Evolutionary conservation across 2,113 vertebrate species (phyloP), one percentile per base, ranked within the genome.

Genomic region (Cyanoramphus novaezelandiae): DNA sequence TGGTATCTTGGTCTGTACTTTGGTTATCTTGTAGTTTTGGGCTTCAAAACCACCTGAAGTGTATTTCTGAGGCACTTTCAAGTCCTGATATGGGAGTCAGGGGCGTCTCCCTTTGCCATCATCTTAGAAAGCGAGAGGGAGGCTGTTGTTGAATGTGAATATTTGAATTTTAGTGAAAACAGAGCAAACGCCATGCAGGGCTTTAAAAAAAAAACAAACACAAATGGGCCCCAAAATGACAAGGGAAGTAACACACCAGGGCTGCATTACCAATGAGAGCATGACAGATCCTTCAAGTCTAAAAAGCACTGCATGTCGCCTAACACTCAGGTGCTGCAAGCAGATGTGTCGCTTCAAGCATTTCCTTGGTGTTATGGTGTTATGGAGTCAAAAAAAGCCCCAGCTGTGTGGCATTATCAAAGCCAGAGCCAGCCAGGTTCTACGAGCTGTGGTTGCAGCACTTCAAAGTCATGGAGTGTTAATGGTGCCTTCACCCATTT

Each of bases 121-220:
- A 9, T 31, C 23, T 23, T 46, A 3, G 1, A 3, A 4, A 17
- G 47, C 27, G 0, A 1, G 0, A 2, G 44, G 41, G 14, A 62
- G 64, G n/a, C 18, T 9, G 8, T 8, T 41, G 25, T 63, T 77
- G 49, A 50, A 25, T 1, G 2, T 59, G 23, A 37, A 0, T 88
- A 21, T 57, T 60, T 91, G 49, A 79, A 10, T 50, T n/a, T 52
- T 72, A 62, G 1, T 65, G 37, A 41, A 35, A 75, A 41, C 52
- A 63, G 37, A 82, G 50, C 18, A 52, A 70, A 43, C 7, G 23
- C 1, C 1, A 1, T 6, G 39, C 11, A 44, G 37, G 24, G 13
- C 5, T 44, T 93, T 16, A 11, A 43, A 77, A 78, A 25, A 28
- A 39, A 27, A 0, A 1, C 17, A 53, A 49, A 44, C 12, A 43